Conservation (phyloP, 2,797 vertebrate genomes). For the Remorina albescens region DNA sequence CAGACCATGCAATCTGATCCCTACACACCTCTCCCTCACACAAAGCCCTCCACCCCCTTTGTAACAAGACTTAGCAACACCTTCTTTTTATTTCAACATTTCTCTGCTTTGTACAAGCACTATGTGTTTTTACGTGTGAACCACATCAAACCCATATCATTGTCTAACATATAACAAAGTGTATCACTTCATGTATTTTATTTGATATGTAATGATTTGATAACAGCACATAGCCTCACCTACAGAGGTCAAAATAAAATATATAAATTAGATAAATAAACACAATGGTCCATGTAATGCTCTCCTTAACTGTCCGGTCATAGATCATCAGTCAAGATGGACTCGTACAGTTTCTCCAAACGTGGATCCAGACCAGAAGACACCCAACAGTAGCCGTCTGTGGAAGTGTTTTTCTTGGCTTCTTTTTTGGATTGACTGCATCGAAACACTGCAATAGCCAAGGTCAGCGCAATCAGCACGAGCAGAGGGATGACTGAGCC, state of each 20-base stretch:
- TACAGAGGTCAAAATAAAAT: neutral
- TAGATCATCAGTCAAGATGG: conserved; percentile 75
- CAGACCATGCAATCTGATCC: neutral
- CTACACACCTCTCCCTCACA: neutral
- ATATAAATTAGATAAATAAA: conserved; percentile 65
- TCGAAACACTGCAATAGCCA: conserved; percentile 70
- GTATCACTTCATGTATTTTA: too few relatives aligned
- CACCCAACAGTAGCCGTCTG: conserved; percentile 87
- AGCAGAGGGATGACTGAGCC: conserved; percentile 78
- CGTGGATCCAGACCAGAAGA: conserved; percentile 79
- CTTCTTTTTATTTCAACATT: neutral
- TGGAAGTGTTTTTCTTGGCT: conserved; percentile 70
- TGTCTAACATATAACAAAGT: neutral
- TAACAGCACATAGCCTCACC: neutral
- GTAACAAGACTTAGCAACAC: neutral
- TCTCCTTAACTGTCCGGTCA: conserved; percentile 52
- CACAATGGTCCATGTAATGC: neutral
- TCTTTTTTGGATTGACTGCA: conserved; percentile 74
- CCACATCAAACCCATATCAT: neutral
- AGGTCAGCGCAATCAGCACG: conserved; percentile 68
- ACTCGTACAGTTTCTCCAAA: conserved; percentile 77
- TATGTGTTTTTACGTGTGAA: neutral
- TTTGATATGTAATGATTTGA: conserved; percentile 19
- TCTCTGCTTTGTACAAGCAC: neutral
- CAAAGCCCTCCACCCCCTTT: neutral